Percentiles rank a stretch among this genome's conserved stretches.
Evolutionary conservation across 2,888 invertebrate genomes (phyloP).

Genomic region (Tinea semifulvella): DNA sequence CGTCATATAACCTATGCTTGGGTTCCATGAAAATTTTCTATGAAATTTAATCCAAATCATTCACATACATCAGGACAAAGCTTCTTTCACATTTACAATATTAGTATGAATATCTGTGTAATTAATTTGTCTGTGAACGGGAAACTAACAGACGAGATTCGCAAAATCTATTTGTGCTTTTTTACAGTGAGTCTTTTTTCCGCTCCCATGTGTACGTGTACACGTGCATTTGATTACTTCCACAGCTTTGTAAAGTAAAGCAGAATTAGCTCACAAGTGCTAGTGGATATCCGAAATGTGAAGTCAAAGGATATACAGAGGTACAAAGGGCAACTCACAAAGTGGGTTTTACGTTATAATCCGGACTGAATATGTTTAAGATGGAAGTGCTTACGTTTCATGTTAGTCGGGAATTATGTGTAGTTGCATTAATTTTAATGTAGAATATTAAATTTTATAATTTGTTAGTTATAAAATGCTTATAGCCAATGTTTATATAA

Average conservation of each 20-base stretch:
- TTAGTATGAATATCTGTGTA: no score
- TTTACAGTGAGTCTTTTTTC: neutral
- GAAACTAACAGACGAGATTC: no score
- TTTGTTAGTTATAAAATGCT: no score
- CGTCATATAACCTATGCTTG: no score
- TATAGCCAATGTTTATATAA: no score
- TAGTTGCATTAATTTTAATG: neutral
- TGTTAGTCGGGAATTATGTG: neutral
- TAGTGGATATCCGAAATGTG: constrained; percentile 3
- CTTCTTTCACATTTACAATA: no score
- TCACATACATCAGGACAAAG: no score
- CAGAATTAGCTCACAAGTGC: neutral
- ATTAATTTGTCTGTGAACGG: no score
- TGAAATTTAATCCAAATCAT: no score
- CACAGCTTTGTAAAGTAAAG: neutral
- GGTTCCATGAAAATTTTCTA: no score
- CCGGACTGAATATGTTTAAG: neutral
- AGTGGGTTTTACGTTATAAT: neutral
- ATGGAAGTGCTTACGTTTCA: neutral
- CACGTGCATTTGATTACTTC: neutral
- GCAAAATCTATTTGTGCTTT: no score
- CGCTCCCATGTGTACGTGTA: neutral
- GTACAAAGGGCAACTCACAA: neutral
- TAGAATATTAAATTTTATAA: no score
- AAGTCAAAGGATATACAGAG: neutral